These are phyloP conservation scores for Eurytoma adleriae DNA, from an alignment of 2,888 invertebrate species.

Conservation along the genomic window DNA sequence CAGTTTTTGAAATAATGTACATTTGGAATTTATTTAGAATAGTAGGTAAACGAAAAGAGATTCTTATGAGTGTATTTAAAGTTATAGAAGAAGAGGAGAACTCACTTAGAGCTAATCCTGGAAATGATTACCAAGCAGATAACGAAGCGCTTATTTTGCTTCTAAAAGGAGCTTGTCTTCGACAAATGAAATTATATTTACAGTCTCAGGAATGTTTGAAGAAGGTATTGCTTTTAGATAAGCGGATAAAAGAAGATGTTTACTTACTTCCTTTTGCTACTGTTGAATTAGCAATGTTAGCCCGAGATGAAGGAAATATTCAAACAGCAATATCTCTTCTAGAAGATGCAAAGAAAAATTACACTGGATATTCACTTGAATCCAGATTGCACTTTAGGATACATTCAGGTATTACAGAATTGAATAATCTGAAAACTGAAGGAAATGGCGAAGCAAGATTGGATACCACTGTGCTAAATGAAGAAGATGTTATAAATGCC, in stretches of 20 bases:
- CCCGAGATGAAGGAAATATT: constrained; percentile 83
- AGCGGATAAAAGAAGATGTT: constrained; percentile 87
- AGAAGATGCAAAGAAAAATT: constrained; percentile 91
- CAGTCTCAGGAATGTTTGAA: constrained; percentile 87
- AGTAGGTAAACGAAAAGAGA: constrained; percentile 83
- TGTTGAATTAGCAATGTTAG: constrained; percentile 90
- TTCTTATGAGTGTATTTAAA: constrained; percentile 81
- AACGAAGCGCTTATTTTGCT: constrained; percentile 86
- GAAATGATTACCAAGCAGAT: constrained; percentile 80
- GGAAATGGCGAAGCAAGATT: constrained; percentile 58
- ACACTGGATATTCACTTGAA: constrained; percentile 91
- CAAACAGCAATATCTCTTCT: constrained; percentile 84
- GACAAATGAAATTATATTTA: constrained; percentile 86
- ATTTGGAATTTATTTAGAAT: constrained; percentile 95
- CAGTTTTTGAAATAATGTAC: constrained; percentile 92
- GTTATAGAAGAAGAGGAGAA: constrained; percentile 79
- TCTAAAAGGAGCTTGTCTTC: constrained; percentile 89
- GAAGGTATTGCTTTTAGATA: constrained; percentile 82
- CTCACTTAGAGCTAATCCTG: constrained; percentile 63
- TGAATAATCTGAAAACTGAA: constrained; percentile 71
- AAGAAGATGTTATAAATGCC: constrained; percentile 2
- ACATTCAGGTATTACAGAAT: constrained; percentile 83
- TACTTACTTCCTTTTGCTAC: constrained; percentile 91
- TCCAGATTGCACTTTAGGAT: constrained; percentile 93
- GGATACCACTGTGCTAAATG: constrained; percentile 38